Base-by-base conservation (phyloP, 1,140 invertebrate genomes). In the Sipha flava region DNA sequence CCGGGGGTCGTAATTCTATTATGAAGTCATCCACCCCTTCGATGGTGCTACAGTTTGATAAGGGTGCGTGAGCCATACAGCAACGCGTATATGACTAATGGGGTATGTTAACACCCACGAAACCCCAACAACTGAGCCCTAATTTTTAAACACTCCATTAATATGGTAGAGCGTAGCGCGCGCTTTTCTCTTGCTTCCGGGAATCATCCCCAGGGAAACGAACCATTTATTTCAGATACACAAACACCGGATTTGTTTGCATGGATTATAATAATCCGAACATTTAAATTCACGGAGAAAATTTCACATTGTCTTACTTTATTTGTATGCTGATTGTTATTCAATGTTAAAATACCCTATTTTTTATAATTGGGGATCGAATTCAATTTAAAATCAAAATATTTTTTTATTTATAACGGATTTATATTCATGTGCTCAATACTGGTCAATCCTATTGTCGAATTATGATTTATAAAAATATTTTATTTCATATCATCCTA, bases 91-190 rank as follows among this genome's bases (percentile, higher is more conserved):
- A 77, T 77, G 73, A 77, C 73, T 77, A 77, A 77, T 77, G 73
- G 73, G 73, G 34, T 77, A 59, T 57, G 73, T 77, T 77, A 77
- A 77, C 73, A 77, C 73, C 73, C 73, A 59, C 73, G 73, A 77
- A 77, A 59, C 73, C 73, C 52, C 49, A 59, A 77, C 73, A 59
- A 77, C 73, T 57, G 52, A 43, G 52, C 34, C 52, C 73, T 77
- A 77, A 77, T 77, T 77, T 77, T 77, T 77, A 77, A 77, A 77
- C 73, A 77, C 73, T 77, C 73, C 52, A 77, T 77, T 77, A 77
- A 77, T 77, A 57, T 18, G 40, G 5, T 6, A 18, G 14, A 23
- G 12, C 18, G 34, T 54, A 73, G 1, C 1, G 29, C 70, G 70
- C 34, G 70, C 29, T 21, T 34, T 23, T 37, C 21, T 23, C n/a